Evolutionary conservation across 2,797 vertebrate species (phyloP).

Genomic region (Pygocentrus nattereri): DNA sequence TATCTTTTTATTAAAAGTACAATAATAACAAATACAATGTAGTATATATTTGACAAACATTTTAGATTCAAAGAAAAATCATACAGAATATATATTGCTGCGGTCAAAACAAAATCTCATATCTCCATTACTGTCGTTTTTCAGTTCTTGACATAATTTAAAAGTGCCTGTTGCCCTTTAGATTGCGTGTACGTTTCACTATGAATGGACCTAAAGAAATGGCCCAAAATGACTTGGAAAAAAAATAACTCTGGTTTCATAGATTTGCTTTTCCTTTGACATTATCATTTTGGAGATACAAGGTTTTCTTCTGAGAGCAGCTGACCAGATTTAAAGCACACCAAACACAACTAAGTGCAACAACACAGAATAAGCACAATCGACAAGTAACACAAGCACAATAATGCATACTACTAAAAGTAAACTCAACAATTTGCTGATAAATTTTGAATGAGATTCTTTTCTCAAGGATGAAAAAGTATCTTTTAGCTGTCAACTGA

Average conservation of each 20-base stretch:
- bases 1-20: constrained; percentile 63
- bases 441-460: constrained; percentile 58
- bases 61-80: constrained; percentile 68
- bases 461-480: constrained; percentile 41
- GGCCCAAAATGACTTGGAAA: too few species aligned
- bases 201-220: too few species aligned
- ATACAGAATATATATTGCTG: constrained; percentile 68
- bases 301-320: too few species aligned
- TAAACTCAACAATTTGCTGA: constrained; percentile 69
- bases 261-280: too few species aligned
- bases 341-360: constrained; percentile 54
- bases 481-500: background rate
- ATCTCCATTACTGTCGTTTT: too few species aligned
- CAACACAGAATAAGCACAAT: constrained; percentile 38
- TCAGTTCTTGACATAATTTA: too few species aligned
- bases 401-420: constrained; percentile 68
- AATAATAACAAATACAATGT: constrained; percentile 73
- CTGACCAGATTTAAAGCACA: constrained; percentile 44
- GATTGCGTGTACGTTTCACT: too few species aligned
- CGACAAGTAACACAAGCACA: constrained; percentile 59
- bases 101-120: constrained; percentile 46
- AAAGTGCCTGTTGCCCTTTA: too few species aligned
- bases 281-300: too few species aligned
- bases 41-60: constrained; percentile 66
- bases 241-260: too few species aligned